Evolutionary conservation across 1,140 invertebrate species (phyloP).

Genomic region (Gonioctena quinquepunctata): DNA sequence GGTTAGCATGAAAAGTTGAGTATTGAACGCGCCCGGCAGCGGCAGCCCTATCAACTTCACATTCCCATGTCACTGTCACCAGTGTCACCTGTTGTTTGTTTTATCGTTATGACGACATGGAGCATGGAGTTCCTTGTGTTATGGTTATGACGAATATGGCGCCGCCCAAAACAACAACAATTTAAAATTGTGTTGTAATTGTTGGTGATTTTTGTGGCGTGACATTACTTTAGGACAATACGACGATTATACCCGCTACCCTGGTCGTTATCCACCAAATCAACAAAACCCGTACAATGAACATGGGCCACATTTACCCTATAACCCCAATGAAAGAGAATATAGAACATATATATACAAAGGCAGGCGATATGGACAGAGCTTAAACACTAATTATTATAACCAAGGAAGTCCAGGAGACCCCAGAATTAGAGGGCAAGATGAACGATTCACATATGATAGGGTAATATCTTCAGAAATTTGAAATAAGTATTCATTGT

Average conservation of each 20-base stretch:
- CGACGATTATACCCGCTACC: constrained; percentile 24
- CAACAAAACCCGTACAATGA: constrained; percentile 32
- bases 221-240: constrained; percentile 38
- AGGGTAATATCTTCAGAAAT: constrained; percentile 60
- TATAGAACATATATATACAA: constrained; percentile 74
- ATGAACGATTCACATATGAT: constrained; percentile 66
- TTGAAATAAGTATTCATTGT: too few species aligned
- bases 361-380: constrained; percentile 71
- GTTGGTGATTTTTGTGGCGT: constrained; percentile 36
- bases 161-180: constrained; percentile 32
- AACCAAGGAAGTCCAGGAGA: constrained; percentile 52
- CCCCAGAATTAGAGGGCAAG: constrained; percentile 56
- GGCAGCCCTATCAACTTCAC: too few species aligned
- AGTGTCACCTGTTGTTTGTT: too few species aligned
- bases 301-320: constrained; percentile 18
- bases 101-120: too few species aligned
- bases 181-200: constrained; percentile 36
- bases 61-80: too few species aligned
- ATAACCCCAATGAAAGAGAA: constrained; percentile 54
- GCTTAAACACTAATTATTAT: constrained; percentile 50
- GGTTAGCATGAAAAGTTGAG: too few species aligned
- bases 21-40: too few species aligned
- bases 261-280: constrained; percentile 26
- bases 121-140: too few species aligned
- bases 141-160: constrained; percentile 39